Conservation (phyloP, 64 coral and sea anemone genomes). For the Exaiptasia diaphana region DNA sequence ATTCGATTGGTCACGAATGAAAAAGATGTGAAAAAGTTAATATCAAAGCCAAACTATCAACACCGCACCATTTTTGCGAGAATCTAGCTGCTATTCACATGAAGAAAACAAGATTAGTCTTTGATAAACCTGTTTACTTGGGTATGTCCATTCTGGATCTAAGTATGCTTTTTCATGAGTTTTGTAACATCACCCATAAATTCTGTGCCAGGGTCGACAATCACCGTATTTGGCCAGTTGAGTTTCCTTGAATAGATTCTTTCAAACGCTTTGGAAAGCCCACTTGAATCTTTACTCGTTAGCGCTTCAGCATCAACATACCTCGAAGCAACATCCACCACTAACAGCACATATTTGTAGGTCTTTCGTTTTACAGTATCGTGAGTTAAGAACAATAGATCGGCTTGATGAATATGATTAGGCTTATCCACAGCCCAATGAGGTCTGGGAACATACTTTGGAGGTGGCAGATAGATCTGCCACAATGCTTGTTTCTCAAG, state of each 20-base stretch:
- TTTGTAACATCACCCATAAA: conserved; percentile 39
- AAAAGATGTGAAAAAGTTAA: background rate
- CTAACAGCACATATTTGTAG: conserved; percentile 11
- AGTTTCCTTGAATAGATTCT: conserved; percentile 3
- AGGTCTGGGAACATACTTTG: conserved; percentile 21
- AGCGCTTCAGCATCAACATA: conserved; percentile 47
- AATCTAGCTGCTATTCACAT: background rate
- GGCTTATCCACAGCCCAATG: background rate
- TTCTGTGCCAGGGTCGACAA: conserved; percentile 31
- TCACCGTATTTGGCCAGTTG: background rate
- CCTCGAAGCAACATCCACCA: conserved; percentile 33
- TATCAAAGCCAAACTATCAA: background rate
- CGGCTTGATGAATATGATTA: conserved; percentile 35
- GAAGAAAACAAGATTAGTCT: conserved; percentile 10
- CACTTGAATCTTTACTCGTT: background rate
- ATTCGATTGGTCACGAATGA: background rate
- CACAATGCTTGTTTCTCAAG: conserved; percentile 4
- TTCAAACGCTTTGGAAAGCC: background rate
- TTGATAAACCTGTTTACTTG: conserved; percentile 6
- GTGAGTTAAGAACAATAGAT: too few relatives aligned
- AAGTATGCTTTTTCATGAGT: conserved; percentile 7
- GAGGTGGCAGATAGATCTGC: background rate
- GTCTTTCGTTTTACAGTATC: conserved; percentile 43
- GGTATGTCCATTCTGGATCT: conserved; percentile 25
- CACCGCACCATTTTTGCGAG: background rate